phyloP scores from a whole-genome alignment of 2,113 vertebrate genomes.

The Paraplagusia blochii region DNA sequence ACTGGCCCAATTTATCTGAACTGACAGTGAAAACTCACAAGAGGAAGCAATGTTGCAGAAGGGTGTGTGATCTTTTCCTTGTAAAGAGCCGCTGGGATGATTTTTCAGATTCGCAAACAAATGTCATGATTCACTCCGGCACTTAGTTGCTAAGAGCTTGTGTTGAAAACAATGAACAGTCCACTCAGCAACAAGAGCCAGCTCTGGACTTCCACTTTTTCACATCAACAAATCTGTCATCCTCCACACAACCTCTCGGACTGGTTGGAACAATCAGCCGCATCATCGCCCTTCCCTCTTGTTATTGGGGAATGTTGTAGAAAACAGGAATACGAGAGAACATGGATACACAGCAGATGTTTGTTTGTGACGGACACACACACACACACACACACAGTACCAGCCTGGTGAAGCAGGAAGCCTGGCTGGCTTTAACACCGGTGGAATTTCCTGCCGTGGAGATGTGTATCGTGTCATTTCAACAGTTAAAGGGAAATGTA shows the following conservation, averaged over 20 bases:
- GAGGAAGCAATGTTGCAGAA: slow-evolving; percentile 34
- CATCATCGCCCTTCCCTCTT: slow-evolving; percentile 46
- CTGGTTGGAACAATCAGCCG: slow-evolving; percentile 40
- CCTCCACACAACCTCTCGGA: slow-evolving; percentile 31
- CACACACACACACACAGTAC: slow-evolving; percentile 37
- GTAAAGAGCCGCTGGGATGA: slow-evolving; percentile 37
- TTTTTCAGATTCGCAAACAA: slow-evolving; percentile 39
- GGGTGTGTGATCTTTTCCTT: slow-evolving; percentile 41
- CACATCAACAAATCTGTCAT: slow-evolving; percentile 62
- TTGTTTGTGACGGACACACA: slow-evolving; percentile 15
- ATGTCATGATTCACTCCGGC: slow-evolving; percentile 61
- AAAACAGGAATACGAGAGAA: slow-evolving; percentile 13
- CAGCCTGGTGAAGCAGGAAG: slow-evolving; percentile 61
- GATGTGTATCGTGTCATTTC: slow-evolving; percentile 64
- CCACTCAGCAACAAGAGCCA: slow-evolving; percentile 38
- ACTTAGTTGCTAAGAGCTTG: slow-evolving; percentile 64
- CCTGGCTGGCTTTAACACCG: slow-evolving; percentile 58
- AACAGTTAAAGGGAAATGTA: slow-evolving; percentile 17
- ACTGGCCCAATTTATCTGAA: slow-evolving; percentile 36
- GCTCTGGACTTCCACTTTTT: slow-evolving; percentile 53
- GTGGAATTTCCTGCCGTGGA: slow-evolving; percentile 71
- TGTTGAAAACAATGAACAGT: slow-evolving; percentile 61
- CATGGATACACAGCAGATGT: not conserved
- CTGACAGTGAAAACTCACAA: slow-evolving; percentile 40
- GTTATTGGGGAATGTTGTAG: slow-evolving; percentile 43